Base-by-base conservation (phyloP, 2,797 vertebrate species). In the Rostrhamus sociabilis region DNA sequence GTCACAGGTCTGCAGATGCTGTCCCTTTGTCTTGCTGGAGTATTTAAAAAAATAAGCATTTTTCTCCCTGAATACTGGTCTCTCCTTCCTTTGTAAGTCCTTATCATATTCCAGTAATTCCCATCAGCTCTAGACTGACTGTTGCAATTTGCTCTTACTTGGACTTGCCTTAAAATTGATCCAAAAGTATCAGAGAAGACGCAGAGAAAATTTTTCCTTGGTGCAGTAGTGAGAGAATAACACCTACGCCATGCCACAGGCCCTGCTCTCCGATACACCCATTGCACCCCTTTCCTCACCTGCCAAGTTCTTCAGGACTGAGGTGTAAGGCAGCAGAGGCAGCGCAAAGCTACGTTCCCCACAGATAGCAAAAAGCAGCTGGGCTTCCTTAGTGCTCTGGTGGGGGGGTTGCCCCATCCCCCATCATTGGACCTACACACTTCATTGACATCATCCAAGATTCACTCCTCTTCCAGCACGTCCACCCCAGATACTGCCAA, bases 181-280 rank as follows among this genome's bases (percentile, higher is more conserved):
- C 17, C 10, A 42, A 7, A 73, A 52, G 25, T 9, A 62, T 11
- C 14, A 45, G 6, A 86, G 16, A 86, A 84, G 23, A 67, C 4
- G 6, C n/a, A 64, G n/a, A 52, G 40, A 60, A 73, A 32, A 3
- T 4, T 19, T 23, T 23, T 45, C n/a, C 45, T 84, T 22, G 29
- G 14, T 76, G 26, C 23, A 45, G 26, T 4, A 76, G n/a, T 8
- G 7, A 52, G 55, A 68, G 42, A 67, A 2, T 16, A 68, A 64
- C 20, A 68, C 13, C 27, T 11, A n/a, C 1, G 4, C 1, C 2
- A 4, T n/a, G 42, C 12, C 71, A 43, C 38, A 58, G 53, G 38
- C 45, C 38, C 38, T 40, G 26, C 34, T 56, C 0, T 0, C 43
- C 16, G 31, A 31, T 23, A 52, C 8, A 63, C 1, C 29, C 23